Evolutionary conservation across 2,113 vertebrate species (phyloP), one percentile per base, ranked within the genome.

Genomic region (Pongo pygmaeus): DNA sequence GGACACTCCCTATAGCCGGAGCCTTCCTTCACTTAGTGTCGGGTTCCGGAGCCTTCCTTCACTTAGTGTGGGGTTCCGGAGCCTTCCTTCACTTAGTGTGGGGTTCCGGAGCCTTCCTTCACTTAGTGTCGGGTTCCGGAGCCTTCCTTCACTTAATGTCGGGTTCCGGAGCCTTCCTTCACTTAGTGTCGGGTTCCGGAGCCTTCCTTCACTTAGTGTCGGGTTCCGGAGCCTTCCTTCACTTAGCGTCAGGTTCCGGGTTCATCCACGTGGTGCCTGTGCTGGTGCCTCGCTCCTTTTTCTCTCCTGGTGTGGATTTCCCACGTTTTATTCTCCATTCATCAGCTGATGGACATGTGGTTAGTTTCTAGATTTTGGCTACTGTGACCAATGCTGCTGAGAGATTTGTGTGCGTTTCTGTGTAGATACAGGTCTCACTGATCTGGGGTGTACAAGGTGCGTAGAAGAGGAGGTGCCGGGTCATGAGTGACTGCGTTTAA

Each of bases 161-260:
- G 6, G 43, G 43, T 46, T 46, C 43, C 43, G 6, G 43, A 46
- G 43, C 43, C 43, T 46, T 46, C 43, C 43, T 46, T 46, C 43
- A 46, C 43, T 46, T 46, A 46, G 43, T 6, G 5, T 46, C 43
- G 43, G 43, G 43, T 43, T 43, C 43, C 43, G 52, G 52, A 52
- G 52, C 52, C 52, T 52, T 17, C 50, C 50, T 52, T 52, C 50
- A 52, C 5, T 52, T 16, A 52, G 50, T 4, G 0, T 16, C 50
- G 1, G 52, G 52, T 52, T 52, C 50, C 1, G 5, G 50, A 61
- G 59, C 23, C 59, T 61, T 27, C 38, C n/a, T 20, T 67, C n/a
- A 38, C n/a, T 22, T 22, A 38, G n/a, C 0, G 9, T 23, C 1
- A 8, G 18, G 9, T 38, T 40, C 5, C 1, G 1, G 5, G 70